Evolutionary conservation across 1,140 invertebrate genomes (phyloP), one percentile per base, ranked within the genome.

Genomic region (Drosophila leontia): DNA sequence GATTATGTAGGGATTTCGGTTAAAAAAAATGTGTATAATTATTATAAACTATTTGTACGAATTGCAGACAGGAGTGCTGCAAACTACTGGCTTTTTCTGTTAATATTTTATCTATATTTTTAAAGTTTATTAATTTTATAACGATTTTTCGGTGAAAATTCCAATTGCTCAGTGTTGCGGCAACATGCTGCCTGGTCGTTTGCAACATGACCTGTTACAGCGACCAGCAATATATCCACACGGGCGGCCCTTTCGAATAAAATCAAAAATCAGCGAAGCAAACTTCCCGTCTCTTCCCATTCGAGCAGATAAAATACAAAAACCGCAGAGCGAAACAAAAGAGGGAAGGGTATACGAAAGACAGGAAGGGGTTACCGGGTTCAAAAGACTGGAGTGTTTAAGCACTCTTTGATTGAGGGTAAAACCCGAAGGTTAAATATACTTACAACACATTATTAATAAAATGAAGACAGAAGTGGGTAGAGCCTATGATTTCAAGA

Each of bases 211-310:
- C 32, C 35, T 35, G 23, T 1, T 6, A 29, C 7, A 41, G 6
- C 29, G 29, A 19, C 50, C n/a, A 55, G 17, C 51, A 55, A 37
- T 19, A 55, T 37, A 55, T 55, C 12, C 34, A 37, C 5, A 23
- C 23, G 19, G 34, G 6, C 15, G 39, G 55, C 59, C 56, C 57
- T 61, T 80, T 70, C 59, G 17, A 39, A 55, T 39, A 39, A 58
- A 50, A 62, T 35, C 13, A 47, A 60, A 70, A 69, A 41, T 70
- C 83, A 87, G 63, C 80, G 48, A 88, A 88, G 80, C 84, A 88
- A 47, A 90, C 80, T 88, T 88, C 84, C 84, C 77, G 76, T 86
- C 78, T 70, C 71, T 74, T 86, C 68, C 80, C 83, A 72, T 76
- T 87, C 75, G 79, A 58, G 55, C 83, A 87, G 67, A 86, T 81